These are phyloP conservation scores for Scopus umbretta DNA, from an alignment of 2,113 vertebrate genomes.

Conservation along the genomic window DNA sequence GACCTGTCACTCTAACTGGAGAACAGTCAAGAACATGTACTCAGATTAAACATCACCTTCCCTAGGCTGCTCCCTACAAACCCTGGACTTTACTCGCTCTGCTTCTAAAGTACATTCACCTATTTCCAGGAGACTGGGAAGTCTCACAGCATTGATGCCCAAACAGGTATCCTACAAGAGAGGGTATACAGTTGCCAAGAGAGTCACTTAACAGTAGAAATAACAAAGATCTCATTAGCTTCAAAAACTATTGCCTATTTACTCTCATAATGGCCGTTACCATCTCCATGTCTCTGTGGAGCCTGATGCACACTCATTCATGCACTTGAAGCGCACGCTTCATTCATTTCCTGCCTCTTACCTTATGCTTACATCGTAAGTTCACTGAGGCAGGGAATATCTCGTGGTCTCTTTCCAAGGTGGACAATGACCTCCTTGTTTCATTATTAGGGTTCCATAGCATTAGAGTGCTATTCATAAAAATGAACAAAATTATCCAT, in stretches of 20 bases:
- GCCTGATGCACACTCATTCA: not conserved
- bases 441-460: not conserved
- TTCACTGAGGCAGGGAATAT: not conserved
- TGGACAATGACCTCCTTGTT: not conserved
- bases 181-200: not conserved
- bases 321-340: not conserved
- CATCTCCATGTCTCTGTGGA: not conserved
- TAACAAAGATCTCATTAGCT: not conserved
- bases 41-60: not conserved
- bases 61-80: not conserved
- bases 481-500: conserved; percentile 23
- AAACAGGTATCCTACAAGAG: not conserved
- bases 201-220: not conserved
- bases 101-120: not conserved
- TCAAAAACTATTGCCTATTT: not conserved
- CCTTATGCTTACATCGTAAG: not conserved
- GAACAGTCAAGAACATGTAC: not conserved
- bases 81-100: not conserved
- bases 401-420: not conserved
- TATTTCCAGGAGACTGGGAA: not conserved
- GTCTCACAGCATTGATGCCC: not conserved
- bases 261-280: not conserved
- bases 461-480: not conserved
- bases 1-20: not conserved
- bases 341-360: not conserved